Conservation (phyloP, 2,113 vertebrate species). For the Callionymus lyra region DNA sequence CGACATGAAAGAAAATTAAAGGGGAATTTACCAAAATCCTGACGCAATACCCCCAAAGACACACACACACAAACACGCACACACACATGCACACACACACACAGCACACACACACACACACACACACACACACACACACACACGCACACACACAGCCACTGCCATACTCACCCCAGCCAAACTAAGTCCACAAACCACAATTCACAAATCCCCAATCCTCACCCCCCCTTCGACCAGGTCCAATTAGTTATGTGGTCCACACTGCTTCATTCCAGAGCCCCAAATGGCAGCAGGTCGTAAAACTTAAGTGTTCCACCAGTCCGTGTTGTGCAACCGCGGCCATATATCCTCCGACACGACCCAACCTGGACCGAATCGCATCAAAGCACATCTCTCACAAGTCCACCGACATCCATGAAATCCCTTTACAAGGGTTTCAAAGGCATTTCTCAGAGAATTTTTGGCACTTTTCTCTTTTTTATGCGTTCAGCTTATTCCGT, state of each 20-base stretch:
- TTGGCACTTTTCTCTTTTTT: conserved; percentile 46
- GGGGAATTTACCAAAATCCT: conserved; percentile 9
- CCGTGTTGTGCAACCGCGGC: conserved; percentile 55
- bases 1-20: conserved; percentile 72
- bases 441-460: conserved; percentile 47
- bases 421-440: conserved; percentile 66
- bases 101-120: conserved; percentile 44
- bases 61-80: conserved; percentile 13
- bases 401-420: conserved; percentile 63
- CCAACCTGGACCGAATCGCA: conserved; percentile 51
- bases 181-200: conserved; percentile 32
- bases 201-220: conserved; percentile 47
- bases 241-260: conserved; percentile 73
- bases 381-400: conserved; percentile 61
- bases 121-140: conserved; percentile 19
- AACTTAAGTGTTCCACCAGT: conserved; percentile 79
- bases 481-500: conserved; percentile 11
- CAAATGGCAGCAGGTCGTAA: conserved; percentile 73
- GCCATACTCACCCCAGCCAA: conserved; percentile 30
- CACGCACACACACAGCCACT: conserved; percentile 21
- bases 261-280: conserved; percentile 58
- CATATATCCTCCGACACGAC: conserved; percentile 68
- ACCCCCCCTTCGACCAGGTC: conserved; percentile 46
- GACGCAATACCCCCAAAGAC: too few species aligned
- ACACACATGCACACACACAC: conserved; percentile 44